Percentiles rank a stretch among this genome's conserved stretches.
phyloP scores from a whole-genome alignment of 2,888 invertebrate genomes.

The Arctia plantaginis region DNA sequence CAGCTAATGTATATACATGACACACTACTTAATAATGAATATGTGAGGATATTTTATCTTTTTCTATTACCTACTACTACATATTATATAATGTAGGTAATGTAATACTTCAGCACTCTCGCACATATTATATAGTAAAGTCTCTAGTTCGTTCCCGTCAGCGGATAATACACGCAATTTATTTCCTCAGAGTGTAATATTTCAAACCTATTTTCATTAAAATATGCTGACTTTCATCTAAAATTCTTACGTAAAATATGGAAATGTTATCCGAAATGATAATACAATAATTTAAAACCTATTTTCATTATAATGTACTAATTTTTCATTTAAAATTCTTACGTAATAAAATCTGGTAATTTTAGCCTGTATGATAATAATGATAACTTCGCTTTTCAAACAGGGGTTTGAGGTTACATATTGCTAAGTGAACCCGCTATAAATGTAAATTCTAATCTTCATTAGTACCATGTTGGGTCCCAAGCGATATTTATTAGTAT shows the following conservation, averaged over 20 bases:
- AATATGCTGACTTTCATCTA: not conserved
- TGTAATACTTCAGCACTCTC: constrained; percentile 10
- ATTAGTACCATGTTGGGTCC: not conserved
- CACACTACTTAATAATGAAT: constrained; percentile 1
- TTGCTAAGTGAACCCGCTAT: not conserved
- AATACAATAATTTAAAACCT: not conserved
- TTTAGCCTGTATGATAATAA: not conserved
- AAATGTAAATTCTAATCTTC: not conserved
- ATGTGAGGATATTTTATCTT: not conserved
- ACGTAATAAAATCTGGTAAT: not conserved
- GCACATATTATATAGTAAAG: constrained; percentile 7
- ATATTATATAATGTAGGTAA: not conserved
- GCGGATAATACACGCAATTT: constrained; percentile 10
- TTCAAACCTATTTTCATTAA: constrained; percentile 7
- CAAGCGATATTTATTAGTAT: not conserved
- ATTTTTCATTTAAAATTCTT: not conserved
- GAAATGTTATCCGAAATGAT: not conserved
- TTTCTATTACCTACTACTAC: not conserved
- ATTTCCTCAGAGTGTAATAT: constrained; percentile 7
- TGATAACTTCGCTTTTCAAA: not conserved
- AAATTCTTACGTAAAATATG: not conserved
- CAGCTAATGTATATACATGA: not conserved
- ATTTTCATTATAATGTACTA: not conserved
- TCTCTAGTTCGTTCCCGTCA: not conserved
- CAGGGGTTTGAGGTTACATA: not conserved